Base-by-base conservation (phyloP, 2,797 vertebrate genomes). In the Chloroceryle amazona region DNA sequence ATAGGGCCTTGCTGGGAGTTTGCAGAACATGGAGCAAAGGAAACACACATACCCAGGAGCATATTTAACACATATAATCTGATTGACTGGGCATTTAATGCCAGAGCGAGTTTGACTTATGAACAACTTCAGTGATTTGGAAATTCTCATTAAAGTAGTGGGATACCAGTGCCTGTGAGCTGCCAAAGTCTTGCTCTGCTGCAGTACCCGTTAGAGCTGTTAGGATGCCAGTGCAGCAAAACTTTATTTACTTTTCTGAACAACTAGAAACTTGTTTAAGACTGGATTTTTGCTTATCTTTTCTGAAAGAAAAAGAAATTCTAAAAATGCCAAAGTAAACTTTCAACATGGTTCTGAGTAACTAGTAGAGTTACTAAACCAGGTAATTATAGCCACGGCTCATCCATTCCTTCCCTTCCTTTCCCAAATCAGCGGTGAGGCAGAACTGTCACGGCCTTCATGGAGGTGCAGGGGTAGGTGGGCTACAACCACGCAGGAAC, bases 401-500 rank as follows among this genome's bases (percentile, higher is more conserved):
- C 5, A 4, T n/a, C 33, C 14, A 4, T 68, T 80, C 41, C 58
- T 55, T 39, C 14, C 28, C 25, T 39, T 67, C 46, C 58, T 71
- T 63, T 76, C 44, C 72, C 61, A 18, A 29, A 4, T 7, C 19
- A 15, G 6, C 3, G 10, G 60, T 6, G 21, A 66, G 44, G 57
- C 57, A 81, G 72, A 49, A 25, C 0, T 1, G 10, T 8, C 55
- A 3, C 23, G 44, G 74, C 37, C 51, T 42, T 22, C 3, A 5
- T 21, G 58, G 28, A n/a, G 41, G n/a, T 22, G 82, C 44, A 46
- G 55, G 15, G 11, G 25, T 29, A 44, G 29, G 15, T 67, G 66
- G 4, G 11, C 51, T 58, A 10, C 47, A 66, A 28, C 62, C 5
- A 0, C 1, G 1, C n/a, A 23, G 62, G 51, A 46, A 0, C 19